Evolutionary conservation across 1,140 invertebrate species (phyloP).

Genomic region (Liolophura sinensis): DNA sequence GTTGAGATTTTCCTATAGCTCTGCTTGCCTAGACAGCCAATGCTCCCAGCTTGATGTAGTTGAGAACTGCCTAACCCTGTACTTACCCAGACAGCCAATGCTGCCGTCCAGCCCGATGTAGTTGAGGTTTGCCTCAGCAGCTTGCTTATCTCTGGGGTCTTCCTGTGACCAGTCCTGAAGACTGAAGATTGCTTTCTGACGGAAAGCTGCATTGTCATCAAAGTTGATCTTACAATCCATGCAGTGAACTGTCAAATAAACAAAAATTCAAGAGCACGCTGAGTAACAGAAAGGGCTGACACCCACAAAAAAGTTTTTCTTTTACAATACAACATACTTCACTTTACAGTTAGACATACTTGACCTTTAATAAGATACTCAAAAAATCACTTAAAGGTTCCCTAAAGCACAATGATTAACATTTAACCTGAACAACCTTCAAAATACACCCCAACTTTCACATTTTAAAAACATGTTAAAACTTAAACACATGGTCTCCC

Average conservation of each 20-base stretch:
- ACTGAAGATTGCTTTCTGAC: constrained; percentile 74
- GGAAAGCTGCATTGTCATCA: constrained; percentile 96
- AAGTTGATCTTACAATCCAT: constrained; percentile 99
- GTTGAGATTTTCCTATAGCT: constrained; percentile 85
- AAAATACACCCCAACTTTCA: too few relatives aligned
- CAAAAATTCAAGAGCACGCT: constrained; percentile 16
- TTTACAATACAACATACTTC: too few relatives aligned
- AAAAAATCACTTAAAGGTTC: too few relatives aligned
- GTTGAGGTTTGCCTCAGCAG: constrained; percentile 86
- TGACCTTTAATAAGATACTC: too few relatives aligned
- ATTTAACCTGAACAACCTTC: too few relatives aligned
- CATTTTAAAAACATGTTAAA: too few relatives aligned
- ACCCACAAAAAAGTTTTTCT: not conserved
- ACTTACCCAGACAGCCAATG: constrained; percentile 84
- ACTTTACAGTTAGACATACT: too few relatives aligned
- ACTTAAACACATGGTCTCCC: too few relatives aligned
- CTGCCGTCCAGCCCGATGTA: constrained; percentile 98
- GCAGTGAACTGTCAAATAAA: constrained; percentile 69
- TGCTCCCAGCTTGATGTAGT: constrained; percentile 59
- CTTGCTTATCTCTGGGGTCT: constrained; percentile 89
- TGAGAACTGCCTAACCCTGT: not conserved
- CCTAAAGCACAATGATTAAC: too few relatives aligned
- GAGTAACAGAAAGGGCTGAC: too few relatives aligned
- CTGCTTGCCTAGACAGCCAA: constrained; percentile 58
- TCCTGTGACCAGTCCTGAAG: constrained; percentile 52